Evolutionary conservation across 2,888 invertebrate genomes (phyloP), one percentile per base, ranked within the genome.

Genomic region (Callimorpha dominula): DNA sequence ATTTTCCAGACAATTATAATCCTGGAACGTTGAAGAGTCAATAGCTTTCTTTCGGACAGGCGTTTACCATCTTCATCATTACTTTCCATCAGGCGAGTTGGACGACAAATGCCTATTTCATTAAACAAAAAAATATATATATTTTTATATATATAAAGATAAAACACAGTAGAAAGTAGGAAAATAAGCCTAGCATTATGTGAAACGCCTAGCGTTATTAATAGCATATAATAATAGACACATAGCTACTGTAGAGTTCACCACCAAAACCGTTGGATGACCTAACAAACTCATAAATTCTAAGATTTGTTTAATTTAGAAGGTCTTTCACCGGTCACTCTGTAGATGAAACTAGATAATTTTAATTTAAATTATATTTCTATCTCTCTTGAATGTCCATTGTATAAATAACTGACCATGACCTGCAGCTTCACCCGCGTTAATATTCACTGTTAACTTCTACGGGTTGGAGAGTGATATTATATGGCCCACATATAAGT

Each of bases 221-320:
- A 75, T 72, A 66, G 31, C 43, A 8, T 42, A 75, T 74, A 74
- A 70, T 65, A 42, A 77, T 65, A 77, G 67, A 77, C 63, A 66
- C 67, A 40, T 65, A 64, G 63, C 72, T 42, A 75, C 74, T 71
- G 71, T 71, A 70, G 57, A 31, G 64, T 72, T 63, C 42, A 42
- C 67, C 65, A 65, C 64, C 42, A 52, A 52, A 49, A 83, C 88
- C 85, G 87, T 87, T 89, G 86, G 78, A 43, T 65, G 80, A 83
- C 83, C 83, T 80, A 81, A 84, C 83, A 81, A 88, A 81, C 83
- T 82, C 85, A 91, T 92, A 93, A 92, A 93, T 92, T 90, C 74
- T 68, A 71, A 88, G 91, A 90, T 93, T 93, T 90, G 87, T 85
- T 83, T 91, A 87, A 89, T 90, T 90, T 90, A 87, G 74, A 84